Base-by-base conservation (phyloP, 1,140 invertebrate genomes). In the Bilobella aurantiaca region DNA sequence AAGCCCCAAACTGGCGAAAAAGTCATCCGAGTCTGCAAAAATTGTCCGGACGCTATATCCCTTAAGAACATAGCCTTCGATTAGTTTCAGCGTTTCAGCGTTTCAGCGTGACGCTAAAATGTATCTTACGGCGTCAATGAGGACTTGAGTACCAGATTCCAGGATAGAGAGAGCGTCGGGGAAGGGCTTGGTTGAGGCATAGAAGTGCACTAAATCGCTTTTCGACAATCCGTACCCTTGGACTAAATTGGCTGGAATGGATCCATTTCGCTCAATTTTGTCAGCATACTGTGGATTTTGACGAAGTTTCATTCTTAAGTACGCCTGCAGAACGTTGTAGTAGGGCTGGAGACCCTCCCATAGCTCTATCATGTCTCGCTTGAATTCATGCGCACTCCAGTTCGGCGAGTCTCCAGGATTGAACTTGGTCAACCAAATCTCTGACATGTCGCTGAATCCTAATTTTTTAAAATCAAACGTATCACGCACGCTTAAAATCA, bases 251-350 rank as follows among this genome's bases (percentile, higher is more conserved):
- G 68, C 64, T 16, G 68, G 68, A 0, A 70, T 14, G 25, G 18
- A 64, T 18, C 64, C 62, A 30, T 32, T 0, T 1, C 25, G 23
- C 18, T 49, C 42, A 34, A 64, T 62, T 2, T 62, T 49, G 0
- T 56, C 46, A 2, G 3, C 30, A 21, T 62, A 58, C 12, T 12
- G 18, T 25, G 60, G 32, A 29, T 84, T 82, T 71, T 86, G 78
- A 12, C 82, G 78, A 16, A 97, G 77, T 66, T 87, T 83, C 60
- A 82, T 81, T 29, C 91, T 81, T 0, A 94, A 89, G 73, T 93
- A 96, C 0, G 89, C 87, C 71, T 96, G 93, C 0, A 96, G 74
- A 75, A 93, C 84, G 58, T 87, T 74, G 74, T 95, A 96, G 0
- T 93, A 76, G 0, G 91, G 91, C 67, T 83, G 83, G 2, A 96